Evolutionary conservation across 2,113 vertebrate species (phyloP).

Genomic region (Promerops cafer): DNA sequence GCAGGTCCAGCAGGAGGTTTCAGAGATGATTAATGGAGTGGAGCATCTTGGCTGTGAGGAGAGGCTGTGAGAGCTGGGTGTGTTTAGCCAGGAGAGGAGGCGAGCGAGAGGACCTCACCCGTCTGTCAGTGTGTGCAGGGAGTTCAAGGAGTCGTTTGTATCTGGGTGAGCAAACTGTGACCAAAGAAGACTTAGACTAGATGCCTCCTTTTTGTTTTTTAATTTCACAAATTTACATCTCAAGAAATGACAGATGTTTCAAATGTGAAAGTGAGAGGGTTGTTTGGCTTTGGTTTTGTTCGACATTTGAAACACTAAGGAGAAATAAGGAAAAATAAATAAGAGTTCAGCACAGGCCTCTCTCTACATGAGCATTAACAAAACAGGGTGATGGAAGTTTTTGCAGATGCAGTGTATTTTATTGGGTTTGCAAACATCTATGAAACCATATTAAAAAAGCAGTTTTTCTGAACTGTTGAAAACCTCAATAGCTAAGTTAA

Average conservation of each 20-base stretch:
- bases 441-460: not conserved
- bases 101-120: rapidly evolving
- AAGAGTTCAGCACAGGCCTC: not conserved
- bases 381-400: not conserved
- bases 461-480: not conserved
- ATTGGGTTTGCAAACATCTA: not conserved
- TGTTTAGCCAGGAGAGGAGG: not conserved
- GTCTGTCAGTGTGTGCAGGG: not conserved
- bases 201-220: not conserved
- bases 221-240: not conserved
- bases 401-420: not conserved
- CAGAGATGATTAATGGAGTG: not conserved
- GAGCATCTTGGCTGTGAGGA: not conserved
- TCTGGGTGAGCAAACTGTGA: not conserved
- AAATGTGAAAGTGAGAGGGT: not conserved
- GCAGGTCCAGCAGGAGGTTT: not conserved
- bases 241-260: not conserved
- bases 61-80: not conserved
- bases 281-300: constrained; percentile 19
- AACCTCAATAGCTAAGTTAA: not conserved
- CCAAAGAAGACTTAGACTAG: not conserved
- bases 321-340: constrained; percentile 23
- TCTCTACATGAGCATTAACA: not conserved
- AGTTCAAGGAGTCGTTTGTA: not conserved
- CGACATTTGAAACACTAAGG: not conserved